Evolutionary conservation across 2,888 invertebrate species (phyloP).

Genomic region (Gari tellinella): DNA sequence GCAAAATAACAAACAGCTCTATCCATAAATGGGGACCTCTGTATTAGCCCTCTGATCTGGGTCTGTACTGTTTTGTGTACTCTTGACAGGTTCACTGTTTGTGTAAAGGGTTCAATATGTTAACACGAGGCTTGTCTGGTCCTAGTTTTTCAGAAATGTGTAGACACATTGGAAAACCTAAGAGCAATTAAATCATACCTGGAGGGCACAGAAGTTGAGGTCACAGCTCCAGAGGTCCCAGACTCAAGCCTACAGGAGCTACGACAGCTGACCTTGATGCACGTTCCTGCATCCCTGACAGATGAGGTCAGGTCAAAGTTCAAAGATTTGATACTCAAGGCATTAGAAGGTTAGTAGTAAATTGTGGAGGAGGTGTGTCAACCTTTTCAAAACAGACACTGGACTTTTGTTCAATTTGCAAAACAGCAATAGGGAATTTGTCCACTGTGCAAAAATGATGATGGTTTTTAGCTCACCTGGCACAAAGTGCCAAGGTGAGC

Average conservation of each 20-base stretch:
- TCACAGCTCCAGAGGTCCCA: conserved; percentile 54
- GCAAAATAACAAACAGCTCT: not conserved
- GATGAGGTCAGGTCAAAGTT: conserved; percentile 63
- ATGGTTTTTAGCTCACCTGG: too few relatives aligned
- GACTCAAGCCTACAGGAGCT: conserved; percentile 65
- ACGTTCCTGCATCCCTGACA: conserved; percentile 71
- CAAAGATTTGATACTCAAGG: conserved; percentile 53
- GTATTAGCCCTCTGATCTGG: too few relatives aligned
- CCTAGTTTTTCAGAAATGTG: conserved; percentile 64
- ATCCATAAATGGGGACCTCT: too few relatives aligned
- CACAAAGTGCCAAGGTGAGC: too few relatives aligned
- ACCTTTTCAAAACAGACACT: too few relatives aligned
- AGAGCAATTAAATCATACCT: conserved; percentile 65
- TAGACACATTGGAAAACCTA: conserved; percentile 62
- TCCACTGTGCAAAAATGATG: too few relatives aligned
- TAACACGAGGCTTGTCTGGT: conserved; percentile 13
- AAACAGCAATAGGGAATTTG: too few relatives aligned
- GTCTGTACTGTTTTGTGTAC: too few relatives aligned
- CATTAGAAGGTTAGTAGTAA: conserved; percentile 71
- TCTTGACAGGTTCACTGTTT: too few relatives aligned
- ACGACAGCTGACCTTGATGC: conserved; percentile 74
- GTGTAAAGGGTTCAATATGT: not conserved
- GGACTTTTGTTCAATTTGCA: too few relatives aligned
- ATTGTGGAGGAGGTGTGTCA: too few relatives aligned
- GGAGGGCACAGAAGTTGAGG: conserved; percentile 68